Percentiles rank a stretch among this genome's conserved stretches.
These are phyloP conservation scores for Parelbella ahira DNA, from an alignment of 2,888 invertebrate species.

Conservation along the genomic window DNA sequence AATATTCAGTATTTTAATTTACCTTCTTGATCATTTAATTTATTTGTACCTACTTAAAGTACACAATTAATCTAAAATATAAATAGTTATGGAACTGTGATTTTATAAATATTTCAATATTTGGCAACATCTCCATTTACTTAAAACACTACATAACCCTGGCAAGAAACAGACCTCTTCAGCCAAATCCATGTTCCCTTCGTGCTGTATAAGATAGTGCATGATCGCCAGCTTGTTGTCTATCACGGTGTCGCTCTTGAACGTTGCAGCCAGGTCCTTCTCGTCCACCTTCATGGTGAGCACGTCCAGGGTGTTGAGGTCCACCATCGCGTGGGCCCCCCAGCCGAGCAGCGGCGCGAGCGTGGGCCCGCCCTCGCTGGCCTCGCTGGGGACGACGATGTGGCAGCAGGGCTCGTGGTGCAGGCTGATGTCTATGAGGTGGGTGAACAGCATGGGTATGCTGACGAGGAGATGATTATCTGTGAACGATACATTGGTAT, in stretches of 20 bases:
- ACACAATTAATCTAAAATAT: too few species aligned
- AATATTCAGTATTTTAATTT: too few species aligned
- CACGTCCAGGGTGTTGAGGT: constrained; percentile 86
- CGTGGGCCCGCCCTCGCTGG: constrained; percentile 79
- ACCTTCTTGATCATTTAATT: too few species aligned
- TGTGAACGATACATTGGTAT: too few species aligned
- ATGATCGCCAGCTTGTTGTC: constrained; percentile 89
- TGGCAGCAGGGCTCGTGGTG: constrained; percentile 92
- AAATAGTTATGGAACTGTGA: too few species aligned
- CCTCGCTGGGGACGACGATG: constrained; percentile 84
- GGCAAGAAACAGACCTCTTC: too few species aligned
- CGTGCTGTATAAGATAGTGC: constrained; percentile 90
- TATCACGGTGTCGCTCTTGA: constrained; percentile 83
- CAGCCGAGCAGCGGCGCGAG: constrained; percentile 84
- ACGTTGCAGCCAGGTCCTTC: constrained; percentile 84
- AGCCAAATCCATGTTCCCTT: constrained; percentile 86
- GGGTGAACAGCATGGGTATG: constrained; percentile 91
- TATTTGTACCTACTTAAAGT: too few species aligned
- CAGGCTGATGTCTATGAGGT: constrained; percentile 90
- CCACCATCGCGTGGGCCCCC: constrained; percentile 79
- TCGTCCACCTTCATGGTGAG: constrained; percentile 83
- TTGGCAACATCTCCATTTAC: too few species aligned
- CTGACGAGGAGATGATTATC: constrained; percentile 91
- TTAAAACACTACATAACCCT: too few species aligned
- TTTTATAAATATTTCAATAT: too few species aligned